phyloP scores from a whole-genome alignment of 2,797 vertebrate species.

The Garrulus glandarius region DNA sequence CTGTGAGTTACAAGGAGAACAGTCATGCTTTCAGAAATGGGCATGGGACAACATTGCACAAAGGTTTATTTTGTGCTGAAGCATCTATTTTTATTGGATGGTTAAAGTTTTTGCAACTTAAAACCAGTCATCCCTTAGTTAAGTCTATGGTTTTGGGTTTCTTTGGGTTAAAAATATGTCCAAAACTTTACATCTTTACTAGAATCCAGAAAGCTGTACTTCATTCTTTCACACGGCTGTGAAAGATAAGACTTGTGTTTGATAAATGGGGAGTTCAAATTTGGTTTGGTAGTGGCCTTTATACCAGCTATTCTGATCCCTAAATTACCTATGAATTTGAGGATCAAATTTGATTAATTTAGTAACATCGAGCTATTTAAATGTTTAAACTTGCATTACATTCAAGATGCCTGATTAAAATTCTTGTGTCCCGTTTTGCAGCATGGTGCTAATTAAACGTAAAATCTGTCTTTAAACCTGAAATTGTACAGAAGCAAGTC shows the following conservation, averaged over 20 bases:
- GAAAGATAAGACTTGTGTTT: neutral
- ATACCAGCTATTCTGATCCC: neutral
- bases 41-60: neutral
- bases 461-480: neutral
- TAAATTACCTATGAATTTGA: neutral
- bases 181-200: neutral
- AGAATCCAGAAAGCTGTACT: neutral
- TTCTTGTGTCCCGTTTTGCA: neutral
- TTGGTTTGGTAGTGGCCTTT: neutral
- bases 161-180: neutral
- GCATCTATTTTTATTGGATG: neutral
- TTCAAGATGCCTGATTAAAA: neutral
- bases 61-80: neutral
- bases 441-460: neutral
- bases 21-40: neutral
- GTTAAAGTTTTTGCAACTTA: neutral
- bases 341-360: neutral
- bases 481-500: slow-evolving; percentile 15
- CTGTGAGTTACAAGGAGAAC: neutral
- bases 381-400: neutral
- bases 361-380: neutral
- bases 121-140: neutral
- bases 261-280: neutral
- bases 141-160: neutral
- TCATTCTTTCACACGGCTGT: neutral